Percentiles rank a stretch among this genome's conserved stretches.
phyloP scores from a whole-genome alignment of 1,140 invertebrate species.

The Nautilus pompilius region DNA sequence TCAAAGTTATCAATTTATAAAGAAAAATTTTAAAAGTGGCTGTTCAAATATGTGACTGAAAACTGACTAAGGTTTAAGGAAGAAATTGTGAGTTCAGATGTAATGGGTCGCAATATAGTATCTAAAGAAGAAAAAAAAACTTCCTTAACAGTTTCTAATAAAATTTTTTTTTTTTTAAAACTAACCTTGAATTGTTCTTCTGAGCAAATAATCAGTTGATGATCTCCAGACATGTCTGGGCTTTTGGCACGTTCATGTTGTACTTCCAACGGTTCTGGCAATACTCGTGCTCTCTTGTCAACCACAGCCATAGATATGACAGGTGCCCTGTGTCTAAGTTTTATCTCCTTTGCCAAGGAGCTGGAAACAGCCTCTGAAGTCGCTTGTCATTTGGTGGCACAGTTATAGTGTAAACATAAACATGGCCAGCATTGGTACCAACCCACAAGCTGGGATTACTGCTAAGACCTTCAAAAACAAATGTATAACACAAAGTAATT shows the following conservation, averaged over 20 bases:
- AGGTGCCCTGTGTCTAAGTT: slow-evolving; percentile 91
- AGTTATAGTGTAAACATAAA: slow-evolving; percentile 84
- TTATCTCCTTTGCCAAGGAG: slow-evolving; percentile 83
- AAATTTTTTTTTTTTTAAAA: too few species aligned
- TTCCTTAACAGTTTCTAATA: too few species aligned
- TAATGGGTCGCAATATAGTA: background rate
- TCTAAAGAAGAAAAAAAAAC: background rate
- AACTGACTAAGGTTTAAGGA: too few species aligned
- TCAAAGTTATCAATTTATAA: too few species aligned
- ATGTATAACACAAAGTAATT: too few species aligned
- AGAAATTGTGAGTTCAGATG: too few species aligned
- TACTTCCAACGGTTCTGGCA: slow-evolving; percentile 73
- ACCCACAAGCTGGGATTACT: slow-evolving; percentile 96
- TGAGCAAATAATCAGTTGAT: slow-evolving; percentile 84
- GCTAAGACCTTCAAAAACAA: slow-evolving; percentile 66
- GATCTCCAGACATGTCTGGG: slow-evolving; percentile 56
- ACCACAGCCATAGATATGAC: slow-evolving; percentile 91
- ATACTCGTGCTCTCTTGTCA: slow-evolving; percentile 73
- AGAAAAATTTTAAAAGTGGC: too few species aligned
- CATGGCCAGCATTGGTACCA: slow-evolving; percentile 89
- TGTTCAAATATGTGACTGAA: too few species aligned
- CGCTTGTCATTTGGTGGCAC: slow-evolving; percentile 62
- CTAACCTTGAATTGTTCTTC: slow-evolving; percentile 92
- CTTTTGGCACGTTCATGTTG: slow-evolving; percentile 67
- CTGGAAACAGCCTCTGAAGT: slow-evolving; percentile 37